Evolutionary conservation across 2,888 invertebrate species (phyloP).

Genomic region (Nesidiocoris tenuis): DNA sequence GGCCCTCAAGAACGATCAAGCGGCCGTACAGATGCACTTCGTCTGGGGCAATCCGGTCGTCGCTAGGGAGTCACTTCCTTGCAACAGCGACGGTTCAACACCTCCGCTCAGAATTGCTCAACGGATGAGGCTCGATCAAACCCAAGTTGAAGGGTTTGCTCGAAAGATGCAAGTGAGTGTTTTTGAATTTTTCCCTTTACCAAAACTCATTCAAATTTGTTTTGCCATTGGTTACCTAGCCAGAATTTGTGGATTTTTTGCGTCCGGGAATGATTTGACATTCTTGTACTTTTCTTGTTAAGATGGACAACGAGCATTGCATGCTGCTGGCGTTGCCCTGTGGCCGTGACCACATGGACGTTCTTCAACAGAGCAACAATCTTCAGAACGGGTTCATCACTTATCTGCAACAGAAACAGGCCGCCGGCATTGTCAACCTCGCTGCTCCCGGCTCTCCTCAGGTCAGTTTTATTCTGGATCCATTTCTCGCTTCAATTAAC

Average conservation of each 20-base stretch:
- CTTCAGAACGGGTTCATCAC: slow-evolving; percentile 90
- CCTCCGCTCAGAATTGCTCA: slow-evolving; percentile 91
- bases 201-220: not conserved
- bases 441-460: slow-evolving; percentile 85
- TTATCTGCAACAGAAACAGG: slow-evolving; percentile 94
- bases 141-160: slow-evolving; percentile 93
- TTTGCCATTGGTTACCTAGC: no score
- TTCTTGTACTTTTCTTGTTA: no score
- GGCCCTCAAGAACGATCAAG: slow-evolving; percentile 94
- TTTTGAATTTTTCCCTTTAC: no score
- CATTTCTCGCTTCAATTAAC: not conserved
- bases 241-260: no score
- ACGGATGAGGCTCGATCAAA: slow-evolving; percentile 93
- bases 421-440: slow-evolving; percentile 97
- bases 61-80: slow-evolving; percentile 83
- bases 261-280: no score
- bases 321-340: slow-evolving; percentile 93
- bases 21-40: slow-evolving; percentile 98
- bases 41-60: slow-evolving; percentile 91
- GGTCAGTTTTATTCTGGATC: slow-evolving; percentile 58
- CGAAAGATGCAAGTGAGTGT: slow-evolving; percentile 87
- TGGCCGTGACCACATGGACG: slow-evolving; percentile 91
- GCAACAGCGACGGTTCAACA: slow-evolving; percentile 77
- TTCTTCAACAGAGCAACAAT: slow-evolving; percentile 87
- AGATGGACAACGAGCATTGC: slow-evolving; percentile 95